Evolutionary conservation across 2,888 invertebrate species (phyloP).

Genomic region (Cyrtodaria siliqua): DNA sequence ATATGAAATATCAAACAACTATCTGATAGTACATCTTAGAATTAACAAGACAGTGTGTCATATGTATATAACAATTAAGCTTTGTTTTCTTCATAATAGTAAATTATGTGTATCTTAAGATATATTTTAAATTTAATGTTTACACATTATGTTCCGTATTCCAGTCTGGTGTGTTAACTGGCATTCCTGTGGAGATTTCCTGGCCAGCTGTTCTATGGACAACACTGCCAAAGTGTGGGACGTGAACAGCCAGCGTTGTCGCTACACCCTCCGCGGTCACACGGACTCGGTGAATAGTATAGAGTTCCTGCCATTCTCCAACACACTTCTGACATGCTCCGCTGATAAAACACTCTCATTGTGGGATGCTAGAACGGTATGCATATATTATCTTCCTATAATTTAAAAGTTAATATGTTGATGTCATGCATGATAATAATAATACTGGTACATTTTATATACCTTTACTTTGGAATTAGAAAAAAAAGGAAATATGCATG

Average conservation of each 20-base stretch:
- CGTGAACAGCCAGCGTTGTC: constrained; percentile 84
- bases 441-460: too few relatives aligned
- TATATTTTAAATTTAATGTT: too few relatives aligned
- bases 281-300: constrained; percentile 85
- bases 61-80: too few relatives aligned
- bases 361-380: constrained; percentile 86
- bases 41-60: too few relatives aligned
- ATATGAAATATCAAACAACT: too few relatives aligned
- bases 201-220: constrained; percentile 86
- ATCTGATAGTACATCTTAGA: too few relatives aligned
- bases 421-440: too few relatives aligned
- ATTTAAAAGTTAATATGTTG: too few relatives aligned
- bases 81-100: too few relatives aligned
- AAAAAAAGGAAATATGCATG: background rate
- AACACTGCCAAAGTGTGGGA: constrained; percentile 86
- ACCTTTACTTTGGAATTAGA: background rate
- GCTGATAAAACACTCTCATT: constrained; percentile 86
- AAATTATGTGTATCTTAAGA: too few relatives aligned
- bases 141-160: constrained; percentile 8
- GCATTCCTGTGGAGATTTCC: constrained; percentile 85
- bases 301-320: constrained; percentile 85
- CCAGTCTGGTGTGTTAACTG: constrained; percentile 85
- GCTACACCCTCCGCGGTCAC: constrained; percentile 85
- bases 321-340: constrained; percentile 85
- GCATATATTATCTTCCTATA: constrained; percentile 49